Base-by-base conservation (phyloP, 2,797 vertebrate genomes). In the Falco cherrug region DNA sequence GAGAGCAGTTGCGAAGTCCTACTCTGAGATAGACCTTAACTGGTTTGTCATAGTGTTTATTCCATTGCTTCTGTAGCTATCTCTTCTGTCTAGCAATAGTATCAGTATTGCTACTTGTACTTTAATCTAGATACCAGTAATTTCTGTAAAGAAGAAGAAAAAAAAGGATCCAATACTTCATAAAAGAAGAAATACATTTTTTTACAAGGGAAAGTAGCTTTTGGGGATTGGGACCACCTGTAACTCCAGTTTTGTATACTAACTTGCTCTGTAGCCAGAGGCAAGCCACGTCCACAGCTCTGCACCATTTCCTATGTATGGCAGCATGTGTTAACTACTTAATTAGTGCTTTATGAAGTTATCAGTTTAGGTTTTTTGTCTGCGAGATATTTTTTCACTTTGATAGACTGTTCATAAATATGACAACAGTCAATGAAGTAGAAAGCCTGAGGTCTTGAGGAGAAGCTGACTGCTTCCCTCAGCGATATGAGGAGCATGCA, bases 301-400 rank as follows among this genome's bases (percentile, higher is more conserved):
- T 75, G 69, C 45, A 26, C 20, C 9, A 8, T 68, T 90, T 87
- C 82, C 81, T 67, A 2, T 31, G 63, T 84, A 65, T 53, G 74
- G 56, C 59, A 78, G 67, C 47, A 22, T 51, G 67, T 93, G 67
- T 83, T 91, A 88, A 79, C 81, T 71, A 41, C 61, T 78, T 87
- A 82, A 84, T 93, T 89, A 59, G 84, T 43, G 31, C 28, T 84
- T 91, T 65, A 22, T 57, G 43, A 50, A 89, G 41, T 84, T 89
- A 86, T 0, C 69, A 33, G 77, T 92, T 87, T 48, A 47, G 31
- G 20, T 0, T 2, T 69, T 87, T 77, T 74, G 48, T 54, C 69
- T 56, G 33, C 45, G 56, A 84, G 69, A 69, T 77, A 41, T 43
- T 43, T 43, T 78, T 68, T 90, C 35, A 14, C 65, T 78, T 67